Conservation (phyloP, 2,797 vertebrate species). For the Phoxinus dragarum region DNA sequence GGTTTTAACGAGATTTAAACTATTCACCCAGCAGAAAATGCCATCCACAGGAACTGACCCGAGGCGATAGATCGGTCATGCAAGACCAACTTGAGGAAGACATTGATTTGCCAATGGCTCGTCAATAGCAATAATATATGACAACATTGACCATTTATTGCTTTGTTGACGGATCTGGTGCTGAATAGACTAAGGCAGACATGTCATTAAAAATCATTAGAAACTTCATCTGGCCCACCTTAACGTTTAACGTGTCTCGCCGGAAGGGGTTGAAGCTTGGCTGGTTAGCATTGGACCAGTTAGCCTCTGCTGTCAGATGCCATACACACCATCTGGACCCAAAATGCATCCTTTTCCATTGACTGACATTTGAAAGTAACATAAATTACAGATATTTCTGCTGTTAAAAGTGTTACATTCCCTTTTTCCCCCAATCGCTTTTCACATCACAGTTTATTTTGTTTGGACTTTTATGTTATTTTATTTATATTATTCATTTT, state of each 20-base stretch:
- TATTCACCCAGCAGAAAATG: conserved; percentile 26
- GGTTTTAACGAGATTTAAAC: conserved; percentile 46
- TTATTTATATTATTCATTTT: background rate
- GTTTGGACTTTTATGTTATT: background rate
- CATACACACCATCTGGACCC: conserved; percentile 4
- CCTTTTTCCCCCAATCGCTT: background rate
- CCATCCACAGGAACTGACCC: background rate
- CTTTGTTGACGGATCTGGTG: conserved; percentile 20
- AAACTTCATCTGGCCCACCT: conserved; percentile 4
- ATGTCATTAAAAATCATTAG: conserved; percentile 36
- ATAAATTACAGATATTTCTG: background rate
- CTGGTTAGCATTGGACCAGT: conserved; percentile 1
- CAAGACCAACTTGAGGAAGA: conserved; percentile 30
- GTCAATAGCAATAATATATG: conserved; percentile 38
- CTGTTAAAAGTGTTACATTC: background rate
- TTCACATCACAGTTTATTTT: background rate
- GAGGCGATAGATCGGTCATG: background rate
- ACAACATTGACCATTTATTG: conserved; percentile 23
- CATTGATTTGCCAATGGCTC: conserved; percentile 43
- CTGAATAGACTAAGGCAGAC: conserved; percentile 26
- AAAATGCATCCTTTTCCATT: background rate
- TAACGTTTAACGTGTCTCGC: background rate
- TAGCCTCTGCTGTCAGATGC: conserved; percentile 8
- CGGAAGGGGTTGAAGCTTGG: background rate
- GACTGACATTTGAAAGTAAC: background rate